Conservation (phyloP, 1,140 invertebrate species). For the Drosophila neocordata region DNA sequence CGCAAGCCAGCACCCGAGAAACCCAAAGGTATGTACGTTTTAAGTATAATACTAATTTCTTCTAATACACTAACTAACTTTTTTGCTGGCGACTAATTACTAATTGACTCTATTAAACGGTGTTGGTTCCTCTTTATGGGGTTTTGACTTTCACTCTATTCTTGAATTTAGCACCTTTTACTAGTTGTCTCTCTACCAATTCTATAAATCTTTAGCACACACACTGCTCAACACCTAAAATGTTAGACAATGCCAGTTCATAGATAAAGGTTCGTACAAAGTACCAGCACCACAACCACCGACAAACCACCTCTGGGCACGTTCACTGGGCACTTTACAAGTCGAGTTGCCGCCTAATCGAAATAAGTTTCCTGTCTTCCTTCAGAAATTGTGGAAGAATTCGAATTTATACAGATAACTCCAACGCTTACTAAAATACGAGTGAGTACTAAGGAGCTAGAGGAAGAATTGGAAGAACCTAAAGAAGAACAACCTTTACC, state of each 20-base stretch:
- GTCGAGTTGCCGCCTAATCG: slow-evolving; percentile 38
- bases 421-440: slow-evolving; percentile 90
- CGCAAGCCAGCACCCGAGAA: slow-evolving; percentile 93
- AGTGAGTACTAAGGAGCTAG: slow-evolving; percentile 86
- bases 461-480: slow-evolving; percentile 36
- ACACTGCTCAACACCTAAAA: background rate
- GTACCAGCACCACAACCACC: slow-evolving; percentile 1
- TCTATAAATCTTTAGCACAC: slow-evolving; percentile 5
- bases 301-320: slow-evolving; percentile 27
- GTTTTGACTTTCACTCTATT: slow-evolving; percentile 26
- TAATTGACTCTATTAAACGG: slow-evolving; percentile 51
- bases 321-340: slow-evolving; percentile 36
- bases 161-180: slow-evolving; percentile 33
- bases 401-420: slow-evolving; percentile 92
- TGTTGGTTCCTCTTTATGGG: slow-evolving; percentile 58
- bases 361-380: slow-evolving; percentile 21
- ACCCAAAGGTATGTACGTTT: slow-evolving; percentile 88
- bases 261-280: background rate
- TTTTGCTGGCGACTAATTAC: slow-evolving; percentile 29
- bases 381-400: slow-evolving; percentile 70
- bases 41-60: background rate
- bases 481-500: slow-evolving; percentile 17
- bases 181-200: background rate
- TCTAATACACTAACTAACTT: slow-evolving; percentile 26
- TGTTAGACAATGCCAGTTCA: background rate